Evolutionary conservation across 2,888 invertebrate genomes (phyloP).

Genomic region (Erebia aethiops): DNA sequence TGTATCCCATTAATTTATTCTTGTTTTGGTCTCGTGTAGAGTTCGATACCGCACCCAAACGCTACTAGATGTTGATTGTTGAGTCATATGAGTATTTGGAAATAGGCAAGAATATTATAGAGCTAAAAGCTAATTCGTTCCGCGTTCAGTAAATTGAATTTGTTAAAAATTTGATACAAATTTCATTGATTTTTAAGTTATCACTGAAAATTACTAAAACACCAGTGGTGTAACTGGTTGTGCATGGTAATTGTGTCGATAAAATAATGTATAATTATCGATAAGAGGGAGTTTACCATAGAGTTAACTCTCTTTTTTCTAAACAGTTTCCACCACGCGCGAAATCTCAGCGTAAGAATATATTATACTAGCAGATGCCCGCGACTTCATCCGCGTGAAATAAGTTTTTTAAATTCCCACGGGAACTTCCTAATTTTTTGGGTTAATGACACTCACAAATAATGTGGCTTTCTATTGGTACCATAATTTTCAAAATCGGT

Average conservation of each 20-base stretch:
- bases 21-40: slow-evolving; percentile 4
- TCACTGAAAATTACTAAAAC: neutral
- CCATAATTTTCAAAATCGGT: too few relatives aligned
- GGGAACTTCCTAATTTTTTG: too few relatives aligned
- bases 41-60: slow-evolving; percentile 12
- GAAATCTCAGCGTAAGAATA: too few relatives aligned
- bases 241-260: neutral
- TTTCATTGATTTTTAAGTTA: slow-evolving; percentile 9
- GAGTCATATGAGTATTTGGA: slow-evolving; percentile 12
- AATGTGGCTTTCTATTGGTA: too few relatives aligned
- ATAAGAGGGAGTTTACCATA: neutral
- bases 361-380: too few relatives aligned
- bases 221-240: neutral
- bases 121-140: slow-evolving; percentile 1
- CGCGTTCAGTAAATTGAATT: slow-evolving; percentile 7
- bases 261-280: neutral
- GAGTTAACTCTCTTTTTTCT: too few relatives aligned
- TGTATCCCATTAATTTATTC: neutral
- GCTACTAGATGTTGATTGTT: neutral
- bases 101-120: slow-evolving; percentile 1
- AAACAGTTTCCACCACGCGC: too few relatives aligned
- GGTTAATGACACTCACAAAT: too few relatives aligned
- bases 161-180: slow-evolving; percentile 6
- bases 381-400: too few relatives aligned
- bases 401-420: too few relatives aligned